Evolutionary conservation across 2,113 vertebrate genomes (phyloP), one percentile per base, ranked within the genome.

Genomic region (Calypte anna): DNA sequence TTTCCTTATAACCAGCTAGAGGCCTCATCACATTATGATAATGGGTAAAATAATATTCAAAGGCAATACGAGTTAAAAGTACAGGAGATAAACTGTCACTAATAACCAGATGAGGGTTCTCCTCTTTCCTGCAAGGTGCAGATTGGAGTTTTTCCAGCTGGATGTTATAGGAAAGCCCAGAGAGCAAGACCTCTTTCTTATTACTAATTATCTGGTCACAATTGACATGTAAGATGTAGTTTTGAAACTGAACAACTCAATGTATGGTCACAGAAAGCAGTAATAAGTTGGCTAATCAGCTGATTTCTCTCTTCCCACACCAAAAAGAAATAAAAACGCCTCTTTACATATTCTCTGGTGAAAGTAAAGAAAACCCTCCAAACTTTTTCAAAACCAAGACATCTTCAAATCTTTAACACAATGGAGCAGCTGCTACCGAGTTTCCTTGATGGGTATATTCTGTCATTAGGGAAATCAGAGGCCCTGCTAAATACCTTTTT

Each of bases 401-500:
- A 79, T 92, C 92, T 81, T 92, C 90, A 96, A 96, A 96, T 90
- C 86, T 73, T 72, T 90, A 93, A 96, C 86, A 96, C 88, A 96
- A 97, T 75, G 62, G 64, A 94, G 64, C 85, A 96, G 93, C 86
- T 97, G 94, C 90, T 93, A 92, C 86, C 76, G 81, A 70, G 75
- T 93, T 96, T 96, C 78, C 91, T 97, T 86, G 88, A 87, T 95
- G 85, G 84, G 78, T 97, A 88, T 95, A 96, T 96, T 96, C 80
- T 96, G 79, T 84, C 88, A 97, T 96, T 96, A 94, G 96, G 92
- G 94, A 97, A 97, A 97, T 97, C 89, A 96, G 93, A 95, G 80
- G 96, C 77, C 78, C 93, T 96, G 97, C 82, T 96, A 97, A 97
- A 94, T 94, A 91, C 51, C 57, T 92, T 96, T 94, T 96, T 92